Conservation (phyloP, 2,797 vertebrate genomes). For the Phoeniculus purpureus region DNA sequence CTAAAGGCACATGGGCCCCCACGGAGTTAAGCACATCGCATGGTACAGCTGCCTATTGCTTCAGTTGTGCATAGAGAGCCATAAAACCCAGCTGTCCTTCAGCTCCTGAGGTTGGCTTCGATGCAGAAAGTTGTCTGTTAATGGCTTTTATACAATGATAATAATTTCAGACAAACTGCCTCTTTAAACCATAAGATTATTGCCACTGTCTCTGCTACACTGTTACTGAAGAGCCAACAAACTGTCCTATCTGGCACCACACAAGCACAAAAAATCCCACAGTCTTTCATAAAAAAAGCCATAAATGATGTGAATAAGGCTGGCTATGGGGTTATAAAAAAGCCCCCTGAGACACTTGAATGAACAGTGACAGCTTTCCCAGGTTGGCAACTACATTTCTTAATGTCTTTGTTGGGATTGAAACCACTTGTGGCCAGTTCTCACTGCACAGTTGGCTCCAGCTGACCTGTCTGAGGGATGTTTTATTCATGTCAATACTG, state of each 20-base stretch:
- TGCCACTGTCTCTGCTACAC: neutral
- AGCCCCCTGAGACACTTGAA: neutral
- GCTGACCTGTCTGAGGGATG: neutral
- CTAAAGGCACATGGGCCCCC: neutral
- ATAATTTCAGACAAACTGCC: neutral
- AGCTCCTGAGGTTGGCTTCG: neutral
- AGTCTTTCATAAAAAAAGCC: neutral
- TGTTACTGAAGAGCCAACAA: neutral
- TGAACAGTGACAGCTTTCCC: neutral
- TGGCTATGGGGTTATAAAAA: neutral
- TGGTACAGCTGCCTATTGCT: neutral
- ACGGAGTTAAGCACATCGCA: neutral
- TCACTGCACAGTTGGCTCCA: constrained; percentile 32
- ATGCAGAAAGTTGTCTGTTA: neutral
- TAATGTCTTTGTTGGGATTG: constrained; percentile 22
- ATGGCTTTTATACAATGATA: neutral
- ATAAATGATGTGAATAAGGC: neutral
- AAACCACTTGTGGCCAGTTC: constrained; percentile 12
- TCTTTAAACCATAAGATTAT: neutral
- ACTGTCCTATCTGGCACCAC: neutral
- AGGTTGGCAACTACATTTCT: neutral
- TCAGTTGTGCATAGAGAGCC: neutral
- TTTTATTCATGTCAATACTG: constrained; percentile 44
- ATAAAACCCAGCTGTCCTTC: neutral
- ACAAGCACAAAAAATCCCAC: neutral